A percentile compares a stretch with the other conserved stretches of the same genome.
Evolutionary conservation across 2,113 vertebrate species (phyloP).

Genomic region (Parus major): DNA sequence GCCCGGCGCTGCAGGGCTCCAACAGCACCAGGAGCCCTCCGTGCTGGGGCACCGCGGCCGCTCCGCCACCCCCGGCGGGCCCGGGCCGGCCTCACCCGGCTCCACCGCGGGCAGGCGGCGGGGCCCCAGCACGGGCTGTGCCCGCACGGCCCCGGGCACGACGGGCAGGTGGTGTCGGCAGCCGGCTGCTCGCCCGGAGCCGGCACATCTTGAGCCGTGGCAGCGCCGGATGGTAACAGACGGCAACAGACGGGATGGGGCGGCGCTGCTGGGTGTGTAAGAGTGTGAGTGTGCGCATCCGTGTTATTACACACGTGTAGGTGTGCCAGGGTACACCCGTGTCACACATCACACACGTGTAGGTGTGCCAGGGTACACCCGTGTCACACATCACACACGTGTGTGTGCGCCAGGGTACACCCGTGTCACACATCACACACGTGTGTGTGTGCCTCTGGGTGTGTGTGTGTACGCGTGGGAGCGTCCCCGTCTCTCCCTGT

Average conservation of each 20-base stretch:
- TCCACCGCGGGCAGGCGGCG: background rate
- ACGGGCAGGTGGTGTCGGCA: constrained; percentile 7
- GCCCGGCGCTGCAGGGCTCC: background rate
- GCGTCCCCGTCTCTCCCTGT: background rate
- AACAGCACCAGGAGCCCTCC: background rate
- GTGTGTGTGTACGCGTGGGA: too few species aligned
- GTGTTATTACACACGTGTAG: background rate
- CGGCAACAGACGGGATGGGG: background rate
- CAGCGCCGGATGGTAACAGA: fast-evolving
- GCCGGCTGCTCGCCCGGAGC: background rate
- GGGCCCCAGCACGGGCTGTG: background rate
- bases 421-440: background rate
- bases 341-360: background rate
- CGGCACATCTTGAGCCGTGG: background rate
- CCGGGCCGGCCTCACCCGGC: too few species aligned
- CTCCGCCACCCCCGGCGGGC: background rate
- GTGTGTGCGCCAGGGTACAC: too few species aligned
- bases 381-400: background rate
- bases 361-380: too few species aligned
- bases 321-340: too few species aligned
- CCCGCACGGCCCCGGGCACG: constrained; percentile 30
- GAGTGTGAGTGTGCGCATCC: background rate
- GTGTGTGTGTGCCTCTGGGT: background rate
- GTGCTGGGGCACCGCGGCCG: background rate
- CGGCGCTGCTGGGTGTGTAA: background rate